A percentile compares a stretch with the other conserved stretches of the same genome.
Conservation (phyloP, 2,113 vertebrate genomes). For the Marcusenius ussheri region DNA sequence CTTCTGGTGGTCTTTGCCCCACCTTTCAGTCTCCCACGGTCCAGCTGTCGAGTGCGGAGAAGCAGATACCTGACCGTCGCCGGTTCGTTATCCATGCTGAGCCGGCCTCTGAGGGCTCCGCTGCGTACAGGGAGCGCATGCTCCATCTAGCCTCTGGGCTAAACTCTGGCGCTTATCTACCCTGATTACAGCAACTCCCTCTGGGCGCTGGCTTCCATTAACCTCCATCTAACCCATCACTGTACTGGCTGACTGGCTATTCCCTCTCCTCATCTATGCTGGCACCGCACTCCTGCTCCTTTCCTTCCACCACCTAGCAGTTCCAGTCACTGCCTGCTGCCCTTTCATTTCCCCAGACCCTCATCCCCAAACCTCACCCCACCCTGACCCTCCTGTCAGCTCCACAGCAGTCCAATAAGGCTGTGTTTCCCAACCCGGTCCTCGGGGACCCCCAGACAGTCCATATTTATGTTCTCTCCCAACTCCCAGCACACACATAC, state of each 20-base stretch:
- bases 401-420: neutral
- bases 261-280: neutral
- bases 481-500: neutral
- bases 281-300: neutral
- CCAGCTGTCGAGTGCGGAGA: neutral
- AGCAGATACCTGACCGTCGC: neutral
- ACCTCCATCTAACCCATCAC: neutral
- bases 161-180: neutral
- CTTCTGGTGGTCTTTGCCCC: neutral
- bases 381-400: neutral
- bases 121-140: neutral
- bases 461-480: neutral
- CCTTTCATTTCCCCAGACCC: neutral
- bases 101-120: neutral
- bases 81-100: neutral
- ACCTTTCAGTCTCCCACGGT: neutral
- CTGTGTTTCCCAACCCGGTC: neutral
- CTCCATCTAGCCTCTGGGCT: neutral
- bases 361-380: neutral
- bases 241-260: neutral
- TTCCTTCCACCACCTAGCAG: neutral
- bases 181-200: conserved; percentile 8
- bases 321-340: neutral
- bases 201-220: neutral
- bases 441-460: neutral